Evolutionary conservation across 2,797 vertebrate genomes (phyloP), one percentile per base, ranked within the genome.

Genomic region (Pseudochaenichthys georgianus): DNA sequence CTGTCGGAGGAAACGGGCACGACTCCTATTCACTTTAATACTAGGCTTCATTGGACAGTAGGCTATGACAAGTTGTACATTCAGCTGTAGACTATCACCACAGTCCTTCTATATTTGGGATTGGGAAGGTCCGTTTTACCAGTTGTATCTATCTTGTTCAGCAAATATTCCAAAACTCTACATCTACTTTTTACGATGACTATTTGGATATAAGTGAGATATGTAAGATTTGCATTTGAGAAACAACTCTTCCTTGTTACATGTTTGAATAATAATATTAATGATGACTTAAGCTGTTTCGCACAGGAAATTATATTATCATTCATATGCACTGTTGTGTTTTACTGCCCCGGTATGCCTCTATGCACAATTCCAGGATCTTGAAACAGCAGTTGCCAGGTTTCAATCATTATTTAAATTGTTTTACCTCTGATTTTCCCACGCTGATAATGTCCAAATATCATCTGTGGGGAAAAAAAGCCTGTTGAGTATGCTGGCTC

Each of bases 1-100:
- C 84, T 88, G 67, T 46, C 3, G 88, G 82, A 47, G 6, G 0
- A 64, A 13, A 13, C 52, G 21, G 28, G 12, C 7, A 23, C 23
- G 9, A 12, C 64, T 34, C 5, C 3, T 6, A 9, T 17, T 48
- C 21, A 21, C 3, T 9, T 23, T 1, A 6, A 7, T 38, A 38
- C 34, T 2, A 38, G n/a, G 0, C 6, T 4, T 13, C 10, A 41
- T 3, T 34, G 7, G 7, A 28, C 23, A 28, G 3, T 23, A 3
- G 23, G 23, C 23, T 28, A 34, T 13, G 11, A 31, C 57, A 28
- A 5, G 3, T n/a, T 46, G n/a, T 13, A 53, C 38, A 13, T 23
- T 28, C 12, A 2, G 9, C 28, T 28, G 28, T 9, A 48, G 9
- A 45, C 5, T n/a, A 2, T 5, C 15, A 5, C 64, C 3, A 23